Base-by-base conservation (phyloP, 2,888 invertebrate species). In the Stegana nigrithorax region DNA sequence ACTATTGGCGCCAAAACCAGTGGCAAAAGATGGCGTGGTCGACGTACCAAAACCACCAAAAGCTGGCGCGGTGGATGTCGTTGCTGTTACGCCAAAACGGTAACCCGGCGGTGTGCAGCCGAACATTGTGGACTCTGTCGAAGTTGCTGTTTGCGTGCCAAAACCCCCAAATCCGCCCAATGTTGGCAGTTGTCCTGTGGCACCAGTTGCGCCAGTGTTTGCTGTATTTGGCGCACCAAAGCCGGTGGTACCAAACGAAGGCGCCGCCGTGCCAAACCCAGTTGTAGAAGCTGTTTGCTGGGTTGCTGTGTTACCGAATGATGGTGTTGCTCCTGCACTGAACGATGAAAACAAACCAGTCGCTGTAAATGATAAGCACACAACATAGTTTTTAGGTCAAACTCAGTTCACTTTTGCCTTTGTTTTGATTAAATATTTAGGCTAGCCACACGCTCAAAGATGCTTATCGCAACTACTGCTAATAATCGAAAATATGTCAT, bases 41-140 rank as follows among this genome's bases (percentile, higher is more conserved):
- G n/a, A n/a, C n/a, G 85, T 73, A 4, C 88, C 88, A 67, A 89
- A 89, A 0, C 84, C 84, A 6, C 84, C 81, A 64, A 84, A 84
- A 0, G 85, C 84, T 7, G 87, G 83, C 4, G 84, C 80, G 14
- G 85, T 79, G 17, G 87, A 82, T 7, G 82, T 84, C 0, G 84
- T 77, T 29, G 79, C 73, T 42, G 82, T 67, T 8, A 80, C 62
- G 2, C 86, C 86, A 70, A 86, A 86, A 56, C 86, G 83, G n/a
- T n/a, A n/a, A n/a, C n/a, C n/a, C n/a, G n/a, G 84, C 10, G 85
- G 81, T 14, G 83, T n/a, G 21, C 78, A 42, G 0, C 84, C 79
- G 23, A 88, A 87, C 65, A 55, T 2, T 6, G 53, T n/a, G n/a
- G n/a, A n/a, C n/a, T n/a, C n/a, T n/a, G 29, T 12, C 6, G 53